Percentiles rank a stretch among this genome's conserved stretches.
Conservation (phyloP, 92 coral and sea anemone genomes). For the Paramuricea clavata region DNA sequence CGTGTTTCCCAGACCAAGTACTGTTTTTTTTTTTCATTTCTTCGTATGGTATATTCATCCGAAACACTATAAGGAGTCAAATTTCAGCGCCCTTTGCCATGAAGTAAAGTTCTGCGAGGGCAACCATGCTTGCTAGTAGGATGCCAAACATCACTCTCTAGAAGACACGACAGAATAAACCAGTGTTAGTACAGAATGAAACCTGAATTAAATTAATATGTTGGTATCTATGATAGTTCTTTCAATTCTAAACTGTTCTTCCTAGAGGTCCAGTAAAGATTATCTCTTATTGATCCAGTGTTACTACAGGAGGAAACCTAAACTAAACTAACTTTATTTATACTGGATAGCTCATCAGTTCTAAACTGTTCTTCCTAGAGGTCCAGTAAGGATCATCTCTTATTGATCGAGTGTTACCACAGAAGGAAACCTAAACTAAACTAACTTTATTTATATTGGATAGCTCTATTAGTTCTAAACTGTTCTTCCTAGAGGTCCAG, state of each 20-base stretch:
- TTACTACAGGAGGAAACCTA: too few relatives aligned
- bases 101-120: slow-evolving; percentile 84
- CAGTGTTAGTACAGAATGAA: not conserved
- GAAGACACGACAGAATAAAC: not conserved
- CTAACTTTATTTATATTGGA: not conserved
- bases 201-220: too few relatives aligned
- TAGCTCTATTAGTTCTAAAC: not conserved
- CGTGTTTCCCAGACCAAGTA: too few relatives aligned
- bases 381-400: not conserved
- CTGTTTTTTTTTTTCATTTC: not conserved
- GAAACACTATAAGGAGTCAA: too few relatives aligned
- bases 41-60: not conserved
- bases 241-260: not conserved
- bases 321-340: too few relatives aligned
- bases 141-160: slow-evolving; percentile 84
- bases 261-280: not conserved
- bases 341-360: not conserved
- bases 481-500: not conserved
- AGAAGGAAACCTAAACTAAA: too few relatives aligned
- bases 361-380: not conserved
- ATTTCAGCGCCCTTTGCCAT: slow-evolving; percentile 86
- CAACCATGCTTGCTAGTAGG: slow-evolving; percentile 76
- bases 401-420: not conserved
- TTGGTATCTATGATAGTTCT: too few relatives aligned
- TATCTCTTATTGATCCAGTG: not conserved